These are phyloP conservation scores for Drosophila jambulina DNA, from an alignment of 1,140 invertebrate genomes.

Conservation along the genomic window DNA sequence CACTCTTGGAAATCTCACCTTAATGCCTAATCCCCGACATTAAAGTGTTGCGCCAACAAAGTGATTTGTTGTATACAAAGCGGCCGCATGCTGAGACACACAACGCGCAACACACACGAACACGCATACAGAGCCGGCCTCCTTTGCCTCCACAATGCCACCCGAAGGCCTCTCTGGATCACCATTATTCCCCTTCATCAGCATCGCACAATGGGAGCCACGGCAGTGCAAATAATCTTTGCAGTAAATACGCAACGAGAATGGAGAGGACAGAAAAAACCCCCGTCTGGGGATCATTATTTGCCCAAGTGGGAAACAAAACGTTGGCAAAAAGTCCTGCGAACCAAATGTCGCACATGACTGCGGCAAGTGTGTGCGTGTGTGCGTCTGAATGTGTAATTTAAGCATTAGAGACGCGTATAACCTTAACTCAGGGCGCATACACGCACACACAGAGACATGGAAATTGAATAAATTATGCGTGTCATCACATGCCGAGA, in stretches of 20 bases:
- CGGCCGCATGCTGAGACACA: constrained; percentile 54
- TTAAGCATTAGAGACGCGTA: constrained; percentile 81
- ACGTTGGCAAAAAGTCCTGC: constrained; percentile 71
- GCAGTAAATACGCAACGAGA: constrained; percentile 77
- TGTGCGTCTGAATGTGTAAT: constrained; percentile 77
- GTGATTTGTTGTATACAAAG: constrained; percentile 81
- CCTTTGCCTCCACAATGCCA: constrained; percentile 4
- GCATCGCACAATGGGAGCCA: constrained; percentile 59
- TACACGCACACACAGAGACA: constrained; percentile 33
- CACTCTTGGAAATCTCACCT: constrained; percentile 72
- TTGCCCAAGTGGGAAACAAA: constrained; percentile 82
- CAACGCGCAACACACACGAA: not conserved
- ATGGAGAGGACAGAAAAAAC: constrained; percentile 26
- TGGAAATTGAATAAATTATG: constrained; percentile 83
- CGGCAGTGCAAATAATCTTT: constrained; percentile 83
- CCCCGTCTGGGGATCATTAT: constrained; percentile 81
- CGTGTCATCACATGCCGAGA: constrained; percentile 78
- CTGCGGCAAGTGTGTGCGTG: constrained; percentile 59
- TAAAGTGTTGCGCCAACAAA: constrained; percentile 82
- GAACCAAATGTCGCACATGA: constrained; percentile 78
- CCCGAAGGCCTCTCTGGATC: constrained; percentile 14
- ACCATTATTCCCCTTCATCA: constrained; percentile 50
- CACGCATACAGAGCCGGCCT: not conserved
- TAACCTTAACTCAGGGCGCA: constrained; percentile 64
- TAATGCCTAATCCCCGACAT: constrained; percentile 80